These are phyloP conservation scores for Melanocharis versteri DNA, from an alignment of 2,113 vertebrate genomes.

Conservation along the genomic window DNA sequence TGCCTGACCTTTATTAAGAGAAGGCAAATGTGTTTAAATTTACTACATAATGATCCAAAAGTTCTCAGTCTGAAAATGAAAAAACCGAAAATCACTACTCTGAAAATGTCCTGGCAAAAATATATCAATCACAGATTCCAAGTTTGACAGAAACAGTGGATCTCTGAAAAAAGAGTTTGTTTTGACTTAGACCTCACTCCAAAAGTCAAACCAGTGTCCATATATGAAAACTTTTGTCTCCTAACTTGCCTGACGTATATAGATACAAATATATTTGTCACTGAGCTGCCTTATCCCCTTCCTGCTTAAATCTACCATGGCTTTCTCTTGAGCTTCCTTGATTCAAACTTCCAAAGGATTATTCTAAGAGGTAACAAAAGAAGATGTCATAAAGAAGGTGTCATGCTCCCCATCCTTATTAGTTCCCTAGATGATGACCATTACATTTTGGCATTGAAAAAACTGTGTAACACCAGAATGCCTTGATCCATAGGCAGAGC, in stretches of 20 bases:
- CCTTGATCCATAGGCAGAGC: neutral
- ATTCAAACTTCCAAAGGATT: neutral
- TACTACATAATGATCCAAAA: neutral
- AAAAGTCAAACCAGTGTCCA: neutral
- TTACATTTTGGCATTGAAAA: neutral
- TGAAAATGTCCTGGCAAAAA: neutral
- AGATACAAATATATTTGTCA: neutral
- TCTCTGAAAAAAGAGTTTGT: too few relatives aligned
- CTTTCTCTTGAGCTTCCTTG: neutral
- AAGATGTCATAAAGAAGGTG: neutral
- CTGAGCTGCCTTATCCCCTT: neutral
- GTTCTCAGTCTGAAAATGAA: neutral
- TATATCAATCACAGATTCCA: neutral
- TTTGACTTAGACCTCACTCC: neutral
- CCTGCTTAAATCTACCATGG: neutral
- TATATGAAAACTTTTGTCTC: neutral
- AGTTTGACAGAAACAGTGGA: neutral
- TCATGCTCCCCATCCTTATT: neutral
- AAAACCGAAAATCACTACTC: neutral
- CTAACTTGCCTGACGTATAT: neutral
- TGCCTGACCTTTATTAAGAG: neutral
- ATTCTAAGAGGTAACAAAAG: neutral
- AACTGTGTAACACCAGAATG: neutral
- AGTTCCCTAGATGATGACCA: neutral
- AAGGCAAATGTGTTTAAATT: neutral